Percentiles rank a stretch among this genome's conserved stretches.
phyloP scores from a whole-genome alignment of 2,888 invertebrate species.

The Entomobrya multifasciata region DNA sequence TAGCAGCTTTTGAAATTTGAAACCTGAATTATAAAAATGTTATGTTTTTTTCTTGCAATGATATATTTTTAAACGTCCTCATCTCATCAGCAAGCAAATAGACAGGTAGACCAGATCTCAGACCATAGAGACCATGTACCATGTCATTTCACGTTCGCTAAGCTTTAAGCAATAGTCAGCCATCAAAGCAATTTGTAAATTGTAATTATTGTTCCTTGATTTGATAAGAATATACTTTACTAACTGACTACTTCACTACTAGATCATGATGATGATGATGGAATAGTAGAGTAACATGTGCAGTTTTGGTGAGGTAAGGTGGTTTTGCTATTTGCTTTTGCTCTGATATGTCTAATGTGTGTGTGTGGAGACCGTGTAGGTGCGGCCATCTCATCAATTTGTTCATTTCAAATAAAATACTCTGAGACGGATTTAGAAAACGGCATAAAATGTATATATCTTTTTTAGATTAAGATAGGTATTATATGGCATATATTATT shows the following conservation, averaged over 20 bases:
- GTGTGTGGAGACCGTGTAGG: slow-evolving; percentile 34
- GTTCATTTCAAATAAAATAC: slow-evolving; percentile 27
- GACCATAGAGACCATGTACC: slow-evolving; percentile 50
- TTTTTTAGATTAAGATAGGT: slow-evolving; percentile 26
- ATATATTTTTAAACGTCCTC: too few species aligned
- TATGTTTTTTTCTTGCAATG: too few species aligned
- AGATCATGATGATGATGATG: too few species aligned
- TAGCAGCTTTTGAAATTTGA: slow-evolving; percentile 36
- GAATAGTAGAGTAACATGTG: too few species aligned
- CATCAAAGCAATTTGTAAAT: slow-evolving; percentile 58
- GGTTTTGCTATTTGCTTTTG: too few species aligned
- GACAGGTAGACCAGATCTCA: slow-evolving; percentile 27
- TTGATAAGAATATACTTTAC: slow-evolving; percentile 46
- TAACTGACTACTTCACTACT: too few species aligned
- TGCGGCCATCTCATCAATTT: slow-evolving; percentile 58
- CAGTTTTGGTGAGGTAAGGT: too few species aligned
- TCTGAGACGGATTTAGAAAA: slow-evolving; percentile 61
- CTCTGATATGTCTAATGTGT: too few species aligned
- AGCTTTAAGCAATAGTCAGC: slow-evolving; percentile 36
- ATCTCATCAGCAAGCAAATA: too few species aligned
- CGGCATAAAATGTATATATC: too few species aligned
- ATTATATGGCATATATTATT: neutral
- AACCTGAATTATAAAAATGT: too few species aligned
- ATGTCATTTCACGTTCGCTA: slow-evolving; percentile 66
- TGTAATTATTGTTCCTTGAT: slow-evolving; percentile 66